Evolutionary conservation across 1,140 invertebrate species (phyloP), one percentile per base, ranked within the genome.

Genomic region (Cydia fagiglandana): DNA sequence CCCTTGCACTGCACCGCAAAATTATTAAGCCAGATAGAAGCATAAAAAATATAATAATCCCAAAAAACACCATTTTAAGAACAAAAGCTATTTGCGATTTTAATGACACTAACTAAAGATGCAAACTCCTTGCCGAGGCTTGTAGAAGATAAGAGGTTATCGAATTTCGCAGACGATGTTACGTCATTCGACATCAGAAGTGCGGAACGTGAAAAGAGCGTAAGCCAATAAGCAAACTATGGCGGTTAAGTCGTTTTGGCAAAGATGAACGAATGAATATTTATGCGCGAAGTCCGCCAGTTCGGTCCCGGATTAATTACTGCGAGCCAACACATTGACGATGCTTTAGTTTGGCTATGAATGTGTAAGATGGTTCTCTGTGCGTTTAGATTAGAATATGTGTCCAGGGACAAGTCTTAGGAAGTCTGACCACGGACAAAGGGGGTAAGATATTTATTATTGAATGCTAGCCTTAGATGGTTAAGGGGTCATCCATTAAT

Each of bases 241-340:
- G 20, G 9, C 10, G n/a, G 17, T 61, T 24, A 61, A 4, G 56
- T 3, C 20, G 2, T 20, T 61, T 24, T 24, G 20, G 9, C n/a
- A 20, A 73, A 74, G 73, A 73, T 61, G 76, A 77, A 24, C 2
- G 70, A 74, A 84, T 82, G 82, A 84, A 81, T 83, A 83, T 83
- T 83, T 83, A 83, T 82, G 80, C 80, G 73, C 70, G 28, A 78
- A 75, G 75, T 77, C 74, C 75, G 79, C 73, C 74, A 38, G 66
- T 70, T 70, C 73, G 75, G 75, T 66, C 77, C 77, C 74, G 76
- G 75, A 78, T 80, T 76, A 80, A 76, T 80, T 80, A 80, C 77
- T 41, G 34, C 34, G 64, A 70, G 66, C 66, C 66, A 41, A 70
- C 66, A 70, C 66, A 70, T 70, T 70, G 66, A 70, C 7, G 66